These are phyloP conservation scores for Plestiodon gilberti DNA, from an alignment of 2,113 vertebrate genomes.

Conservation along the genomic window DNA sequence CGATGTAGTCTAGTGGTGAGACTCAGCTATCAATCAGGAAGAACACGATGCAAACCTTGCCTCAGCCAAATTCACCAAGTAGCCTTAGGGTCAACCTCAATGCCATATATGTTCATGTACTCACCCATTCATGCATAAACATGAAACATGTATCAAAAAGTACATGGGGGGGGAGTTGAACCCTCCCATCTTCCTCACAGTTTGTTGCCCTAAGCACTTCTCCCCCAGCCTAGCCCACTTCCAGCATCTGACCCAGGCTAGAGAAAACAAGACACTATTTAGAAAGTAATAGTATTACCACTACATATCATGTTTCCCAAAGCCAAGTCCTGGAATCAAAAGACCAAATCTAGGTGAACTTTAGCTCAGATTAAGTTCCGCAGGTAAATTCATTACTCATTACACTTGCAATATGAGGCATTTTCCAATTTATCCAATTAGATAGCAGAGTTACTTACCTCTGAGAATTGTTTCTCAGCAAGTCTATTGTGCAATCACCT, in stretches of 20 bases:
- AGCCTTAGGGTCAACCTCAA: background rate
- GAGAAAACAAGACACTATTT: background rate
- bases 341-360: background rate
- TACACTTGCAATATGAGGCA: background rate
- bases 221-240: background rate
- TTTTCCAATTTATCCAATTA: background rate
- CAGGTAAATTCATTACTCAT: background rate
- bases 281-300: too few species aligned
- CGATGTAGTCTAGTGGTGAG: background rate
- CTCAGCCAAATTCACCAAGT: background rate
- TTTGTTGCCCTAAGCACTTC: background rate
- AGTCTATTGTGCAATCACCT: background rate
- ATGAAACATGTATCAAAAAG: background rate
- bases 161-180: background rate
- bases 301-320: background rate
- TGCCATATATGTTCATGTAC: background rate
- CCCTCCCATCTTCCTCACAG: background rate
- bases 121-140: background rate
- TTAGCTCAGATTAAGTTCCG: background rate
- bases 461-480: background rate
- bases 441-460: background rate
- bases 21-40: background rate
- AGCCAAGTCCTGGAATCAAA: background rate
- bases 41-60: background rate
- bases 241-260: background rate